phyloP scores from a whole-genome alignment of 2,113 vertebrate species.

The Onychostruthus taczanowskii region DNA sequence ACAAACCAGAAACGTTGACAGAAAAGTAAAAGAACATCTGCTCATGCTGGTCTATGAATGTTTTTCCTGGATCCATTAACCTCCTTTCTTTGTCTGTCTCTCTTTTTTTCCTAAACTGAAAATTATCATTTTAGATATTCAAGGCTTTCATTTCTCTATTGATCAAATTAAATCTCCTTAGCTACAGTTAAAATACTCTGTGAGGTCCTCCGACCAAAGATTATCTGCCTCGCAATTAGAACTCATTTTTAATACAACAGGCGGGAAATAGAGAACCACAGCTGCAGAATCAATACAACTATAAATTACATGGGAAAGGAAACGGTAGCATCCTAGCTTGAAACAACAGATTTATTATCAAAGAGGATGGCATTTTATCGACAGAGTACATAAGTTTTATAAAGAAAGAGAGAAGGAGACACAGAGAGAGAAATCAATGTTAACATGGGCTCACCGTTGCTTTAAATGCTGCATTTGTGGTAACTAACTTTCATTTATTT shows the following conservation, averaged over 20 bases:
- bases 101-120: constrained; percentile 18
- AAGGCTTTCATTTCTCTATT: constrained; percentile 49
- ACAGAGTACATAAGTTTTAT: constrained; percentile 62
- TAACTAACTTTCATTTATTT: constrained; percentile 67
- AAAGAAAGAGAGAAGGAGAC: constrained; percentile 60
- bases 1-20: constrained; percentile 40
- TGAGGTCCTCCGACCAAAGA: constrained; percentile 38
- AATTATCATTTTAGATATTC: constrained; percentile 49
- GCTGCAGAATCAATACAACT: constrained; percentile 64
- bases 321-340: constrained; percentile 53
- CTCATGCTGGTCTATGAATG: constrained; percentile 20
- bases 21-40: constrained; percentile 56
- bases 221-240: constrained; percentile 63
- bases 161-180: constrained; percentile 57
- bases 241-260: constrained; percentile 54
- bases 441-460: constrained; percentile 48
- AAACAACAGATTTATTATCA: constrained; percentile 74
- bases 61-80: constrained; percentile 49
- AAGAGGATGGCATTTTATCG: constrained; percentile 55
- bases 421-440: constrained; percentile 64
- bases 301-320: constrained; percentile 73
- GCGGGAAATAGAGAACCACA: constrained; percentile 29
- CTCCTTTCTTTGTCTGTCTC: neutral
- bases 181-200: constrained; percentile 45
- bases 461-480: constrained; percentile 70